Evolutionary conservation across 2,797 vertebrate species (phyloP), one percentile per base, ranked within the genome.

Genomic region (Clarias pachynema): DNA sequence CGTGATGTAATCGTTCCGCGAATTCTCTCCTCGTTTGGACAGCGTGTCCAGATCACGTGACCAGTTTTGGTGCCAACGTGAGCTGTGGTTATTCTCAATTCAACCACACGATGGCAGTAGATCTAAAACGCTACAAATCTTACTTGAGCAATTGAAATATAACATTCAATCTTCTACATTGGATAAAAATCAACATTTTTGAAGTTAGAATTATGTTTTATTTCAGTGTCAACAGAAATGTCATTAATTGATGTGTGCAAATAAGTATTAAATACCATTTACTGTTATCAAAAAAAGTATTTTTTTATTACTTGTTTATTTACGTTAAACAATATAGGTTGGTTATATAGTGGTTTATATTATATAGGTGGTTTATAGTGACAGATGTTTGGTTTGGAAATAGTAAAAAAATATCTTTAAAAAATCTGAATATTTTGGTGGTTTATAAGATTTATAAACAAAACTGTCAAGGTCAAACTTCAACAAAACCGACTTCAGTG

Each of bases 71-170:
- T 44, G 15, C 24, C 8, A 26, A 24, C 2, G 40, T 16, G 60
- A 77, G 74, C 40, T 5, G 60, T n/a, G 20, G 2, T n/a, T 40
- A 62, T 79, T 44, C 77, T n/a, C 20, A 79, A 44, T 7, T 5
- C 15, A 3, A 34, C 73, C 83, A 26, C 83, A 57, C 14, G 83
- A 29, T 78, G 83, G 60, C 62, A 57, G 20, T 62, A 84, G 63
- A 66, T 65, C 12, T 10, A 16, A 62, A 57, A 20, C 15, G 0
- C 15, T 31, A 59, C 26, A 57, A 22, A 40, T 70, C 34, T 7
- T 2, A 0, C 0, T 12, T 40, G 20, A 4, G 9, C 9, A 24
- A 20, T 20, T 40, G 15, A 24, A 9, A 34, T 68, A 6, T 69
- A 22, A 69, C 2, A 22, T 29, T 14, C 65, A 68, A 18, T 66